Evolutionary conservation across 2,113 vertebrate genomes (phyloP).

Genomic region (Oncorhynchus clarkii): DNA sequence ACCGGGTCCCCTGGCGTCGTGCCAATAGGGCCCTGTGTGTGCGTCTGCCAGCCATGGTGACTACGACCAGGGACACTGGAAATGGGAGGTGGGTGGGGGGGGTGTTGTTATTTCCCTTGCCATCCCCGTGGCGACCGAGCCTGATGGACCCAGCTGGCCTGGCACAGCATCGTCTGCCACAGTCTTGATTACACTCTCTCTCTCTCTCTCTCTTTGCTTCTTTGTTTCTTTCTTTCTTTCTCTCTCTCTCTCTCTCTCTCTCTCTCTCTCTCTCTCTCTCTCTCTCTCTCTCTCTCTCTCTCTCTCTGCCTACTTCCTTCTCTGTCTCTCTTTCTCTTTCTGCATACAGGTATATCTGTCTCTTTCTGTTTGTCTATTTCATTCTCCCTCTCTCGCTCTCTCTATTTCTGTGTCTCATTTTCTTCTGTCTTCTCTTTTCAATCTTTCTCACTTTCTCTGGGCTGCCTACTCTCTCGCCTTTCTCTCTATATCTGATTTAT

Average conservation of each 20-base stretch:
- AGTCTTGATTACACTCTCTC: constrained; percentile 2
- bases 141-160: constrained; percentile 59
- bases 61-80: constrained; percentile 55
- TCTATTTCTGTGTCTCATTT: not conserved
- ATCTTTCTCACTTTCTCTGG: not conserved
- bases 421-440: not conserved
- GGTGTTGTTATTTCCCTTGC: constrained; percentile 15
- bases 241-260: too few species aligned
- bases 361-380: not conserved
- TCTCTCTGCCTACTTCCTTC: not conserved
- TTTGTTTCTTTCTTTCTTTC: too few species aligned
- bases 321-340: too few species aligned
- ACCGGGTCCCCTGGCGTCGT: constrained; percentile 73
- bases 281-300: too few species aligned
- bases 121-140: constrained; percentile 45
- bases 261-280: too few species aligned
- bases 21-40: constrained; percentile 61
- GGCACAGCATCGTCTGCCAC: constrained; percentile 53
- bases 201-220: too few species aligned
- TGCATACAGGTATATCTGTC: not conserved
- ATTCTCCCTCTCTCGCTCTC: not conserved
- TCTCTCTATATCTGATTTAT: not conserved
- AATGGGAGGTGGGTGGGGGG: constrained; percentile 33
- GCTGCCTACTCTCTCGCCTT: not conserved
- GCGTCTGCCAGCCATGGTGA: constrained; percentile 40